Percentiles rank a stretch among this genome's conserved stretches.
Conservation (phyloP, 2,113 vertebrate genomes). For the Bos indicus region DNA sequence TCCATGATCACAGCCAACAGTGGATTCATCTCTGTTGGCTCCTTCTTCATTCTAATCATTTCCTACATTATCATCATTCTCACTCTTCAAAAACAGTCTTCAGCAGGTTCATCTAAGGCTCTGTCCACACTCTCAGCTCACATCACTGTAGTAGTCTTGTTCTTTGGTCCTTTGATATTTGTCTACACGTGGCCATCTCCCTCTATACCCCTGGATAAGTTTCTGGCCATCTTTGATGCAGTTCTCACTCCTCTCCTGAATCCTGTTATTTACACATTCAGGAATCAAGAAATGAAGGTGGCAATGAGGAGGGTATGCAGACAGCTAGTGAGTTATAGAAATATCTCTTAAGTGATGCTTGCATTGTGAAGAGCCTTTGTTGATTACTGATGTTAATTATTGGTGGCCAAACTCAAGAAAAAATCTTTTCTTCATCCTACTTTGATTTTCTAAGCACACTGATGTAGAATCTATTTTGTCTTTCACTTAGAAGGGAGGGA, state of each 20-base stretch:
- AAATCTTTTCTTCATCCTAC: background rate
- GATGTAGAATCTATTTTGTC: background rate
- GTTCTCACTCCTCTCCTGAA: background rate
- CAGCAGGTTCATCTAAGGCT: background rate
- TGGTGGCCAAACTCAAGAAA: background rate
- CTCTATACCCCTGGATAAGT: background rate
- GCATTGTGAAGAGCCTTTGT: background rate
- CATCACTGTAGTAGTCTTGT: background rate
- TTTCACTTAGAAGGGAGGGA: background rate
- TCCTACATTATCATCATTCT: background rate
- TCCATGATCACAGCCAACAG: background rate
- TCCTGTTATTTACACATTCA: constrained; percentile 61
- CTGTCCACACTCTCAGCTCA: background rate
- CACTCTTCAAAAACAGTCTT: background rate
- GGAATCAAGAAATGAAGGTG: constrained; percentile 60
- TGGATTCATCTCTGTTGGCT: background rate
- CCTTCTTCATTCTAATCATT: background rate
- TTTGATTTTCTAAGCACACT: background rate
- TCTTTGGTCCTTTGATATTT: background rate
- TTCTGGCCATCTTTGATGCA: background rate
- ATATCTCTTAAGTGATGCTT: background rate
- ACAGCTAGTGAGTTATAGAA: background rate
- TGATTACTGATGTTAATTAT: background rate
- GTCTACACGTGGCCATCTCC: background rate
- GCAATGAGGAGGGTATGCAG: constrained; percentile 30